Conservation (phyloP, 2,797 vertebrate genomes). For the Coregonus sp. region DNA sequence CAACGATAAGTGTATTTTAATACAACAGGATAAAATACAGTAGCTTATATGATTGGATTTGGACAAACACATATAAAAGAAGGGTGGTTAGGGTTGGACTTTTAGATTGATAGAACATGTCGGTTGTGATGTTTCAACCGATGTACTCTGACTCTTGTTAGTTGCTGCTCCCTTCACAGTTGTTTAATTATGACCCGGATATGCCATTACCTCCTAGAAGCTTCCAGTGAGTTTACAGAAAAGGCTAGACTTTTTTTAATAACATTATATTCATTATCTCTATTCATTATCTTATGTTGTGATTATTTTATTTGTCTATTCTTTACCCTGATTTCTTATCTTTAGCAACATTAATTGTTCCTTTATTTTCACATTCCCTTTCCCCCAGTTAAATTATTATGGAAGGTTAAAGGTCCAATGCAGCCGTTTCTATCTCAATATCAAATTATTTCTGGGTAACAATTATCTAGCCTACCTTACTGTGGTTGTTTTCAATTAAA, state of each 20-base stretch:
- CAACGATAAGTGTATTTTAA: not conserved
- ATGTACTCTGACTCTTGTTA: not conserved
- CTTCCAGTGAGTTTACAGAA: constrained; percentile 46
- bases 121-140: not conserved
- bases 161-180: not conserved
- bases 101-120: not conserved
- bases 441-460: no score
- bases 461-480: no score
- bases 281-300: not conserved
- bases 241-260: not conserved
- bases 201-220: constrained; percentile 18
- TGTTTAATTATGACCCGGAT: constrained; percentile 59
- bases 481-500: no score
- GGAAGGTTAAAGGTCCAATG: not conserved
- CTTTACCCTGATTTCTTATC: not conserved
- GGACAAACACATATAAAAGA: not conserved
- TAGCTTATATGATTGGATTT: not conserved
- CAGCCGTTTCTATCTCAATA: no score
- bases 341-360: not conserved
- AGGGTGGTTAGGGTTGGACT: not conserved
- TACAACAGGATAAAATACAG: not conserved
- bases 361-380: not conserved
- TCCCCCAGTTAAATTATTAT: not conserved
- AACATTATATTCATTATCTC: not conserved
- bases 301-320: not conserved